phyloP scores from a whole-genome alignment of 2,797 vertebrate genomes.

The Poeciliopsis paucimaculata region DNA sequence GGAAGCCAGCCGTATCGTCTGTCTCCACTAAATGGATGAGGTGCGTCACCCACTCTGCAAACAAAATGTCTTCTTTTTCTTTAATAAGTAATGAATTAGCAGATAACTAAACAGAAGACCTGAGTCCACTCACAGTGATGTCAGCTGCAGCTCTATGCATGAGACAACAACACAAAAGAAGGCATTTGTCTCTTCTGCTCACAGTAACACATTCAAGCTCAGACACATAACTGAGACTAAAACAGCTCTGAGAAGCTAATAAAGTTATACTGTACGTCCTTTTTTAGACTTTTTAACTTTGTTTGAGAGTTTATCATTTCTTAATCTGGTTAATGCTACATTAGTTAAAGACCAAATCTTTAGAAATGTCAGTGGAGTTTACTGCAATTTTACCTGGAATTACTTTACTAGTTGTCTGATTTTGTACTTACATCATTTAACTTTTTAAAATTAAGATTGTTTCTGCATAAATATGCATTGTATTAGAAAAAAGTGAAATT shows the following conservation, averaged over 20 bases:
- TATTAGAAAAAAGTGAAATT: neutral
- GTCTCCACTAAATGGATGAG: conserved; percentile 29
- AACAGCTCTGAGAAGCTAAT: neutral
- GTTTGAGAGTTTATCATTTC: neutral
- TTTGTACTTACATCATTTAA: neutral
- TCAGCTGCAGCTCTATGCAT: neutral
- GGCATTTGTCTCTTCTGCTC: conserved; percentile 20
- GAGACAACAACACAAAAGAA: conserved; percentile 28
- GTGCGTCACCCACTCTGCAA: conserved; percentile 30
- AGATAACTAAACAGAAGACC: conserved; percentile 21
- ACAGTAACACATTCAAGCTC: conserved; percentile 32
- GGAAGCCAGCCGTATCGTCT: neutral
- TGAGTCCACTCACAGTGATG: conserved; percentile 2
- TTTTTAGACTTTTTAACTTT: neutral
- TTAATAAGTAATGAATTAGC: conserved; percentile 38
- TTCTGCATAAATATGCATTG: neutral
- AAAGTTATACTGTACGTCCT: neutral
- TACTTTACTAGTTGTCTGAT: neutral
- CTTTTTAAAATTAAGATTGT: neutral
- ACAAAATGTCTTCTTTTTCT: conserved; percentile 36
- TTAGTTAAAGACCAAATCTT: neutral
- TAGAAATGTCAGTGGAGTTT: neutral
- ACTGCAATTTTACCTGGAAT: neutral
- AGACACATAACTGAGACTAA: conserved; percentile 12
- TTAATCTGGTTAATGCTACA: neutral